Conservation (phyloP, 2,888 invertebrate species). For the Latrodectus hesperus region DNA sequence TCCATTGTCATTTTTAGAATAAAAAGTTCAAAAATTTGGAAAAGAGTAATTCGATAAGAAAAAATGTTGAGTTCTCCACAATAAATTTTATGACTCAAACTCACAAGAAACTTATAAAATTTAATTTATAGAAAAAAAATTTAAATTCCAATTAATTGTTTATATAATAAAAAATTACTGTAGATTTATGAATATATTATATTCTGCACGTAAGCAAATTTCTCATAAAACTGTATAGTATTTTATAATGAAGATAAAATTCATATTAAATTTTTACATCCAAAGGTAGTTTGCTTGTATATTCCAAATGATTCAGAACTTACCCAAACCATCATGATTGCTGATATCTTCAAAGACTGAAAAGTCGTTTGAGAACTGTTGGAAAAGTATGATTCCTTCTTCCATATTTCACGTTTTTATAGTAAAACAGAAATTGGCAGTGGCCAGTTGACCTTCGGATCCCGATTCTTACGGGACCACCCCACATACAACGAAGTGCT, state of each 20-base stretch:
- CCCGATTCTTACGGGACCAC: conserved; percentile 23
- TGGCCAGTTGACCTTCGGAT: conserved; percentile 46
- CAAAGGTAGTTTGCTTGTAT: neutral
- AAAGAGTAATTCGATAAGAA: too few species aligned
- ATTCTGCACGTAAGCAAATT: too few species aligned
- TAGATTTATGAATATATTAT: too few species aligned
- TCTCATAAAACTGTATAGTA: too few species aligned
- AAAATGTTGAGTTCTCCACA: too few species aligned
- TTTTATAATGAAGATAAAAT: neutral
- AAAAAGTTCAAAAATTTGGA: too few species aligned
- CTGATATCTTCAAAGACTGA: conserved; percentile 2
- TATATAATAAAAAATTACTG: too few species aligned
- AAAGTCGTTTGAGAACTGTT: conserved; percentile 30
- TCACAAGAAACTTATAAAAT: too few species aligned
- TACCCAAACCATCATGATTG: conserved; percentile 53
- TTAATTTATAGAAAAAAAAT: too few species aligned
- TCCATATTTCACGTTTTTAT: conserved; percentile 68
- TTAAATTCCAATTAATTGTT: too few species aligned
- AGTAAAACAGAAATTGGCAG: conserved; percentile 29
- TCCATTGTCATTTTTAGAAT: too few species aligned
- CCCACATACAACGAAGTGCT: conserved; percentile 46
- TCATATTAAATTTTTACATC: neutral
- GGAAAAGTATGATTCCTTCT: conserved; percentile 6
- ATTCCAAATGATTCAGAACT: conserved; percentile 9
- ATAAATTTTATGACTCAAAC: too few species aligned